phyloP scores from a whole-genome alignment of 2,888 invertebrate species.

The Ichneumon xanthorius region DNA sequence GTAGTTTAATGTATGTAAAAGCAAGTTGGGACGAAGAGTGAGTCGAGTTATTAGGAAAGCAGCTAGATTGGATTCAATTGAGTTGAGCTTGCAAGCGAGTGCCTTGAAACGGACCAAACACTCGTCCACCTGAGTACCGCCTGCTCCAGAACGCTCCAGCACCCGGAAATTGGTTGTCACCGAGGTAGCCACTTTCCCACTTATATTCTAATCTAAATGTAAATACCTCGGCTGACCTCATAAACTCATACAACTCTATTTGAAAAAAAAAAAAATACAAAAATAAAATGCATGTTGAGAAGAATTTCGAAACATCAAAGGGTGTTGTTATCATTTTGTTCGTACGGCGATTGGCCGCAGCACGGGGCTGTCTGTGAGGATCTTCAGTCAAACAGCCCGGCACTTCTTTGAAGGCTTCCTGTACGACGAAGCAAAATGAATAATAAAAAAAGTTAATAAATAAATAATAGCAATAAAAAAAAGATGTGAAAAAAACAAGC shows the following conservation, averaged over 20 bases:
- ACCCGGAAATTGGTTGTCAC: background rate
- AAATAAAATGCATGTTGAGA: background rate
- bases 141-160: slow-evolving; percentile 3
- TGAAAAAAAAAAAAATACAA: background rate
- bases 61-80: slow-evolving; percentile 11
- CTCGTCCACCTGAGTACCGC: slow-evolving; percentile 12
- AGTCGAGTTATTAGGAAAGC: slow-evolving; percentile 1
- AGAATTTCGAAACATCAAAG: background rate
- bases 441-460: background rate
- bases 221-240: slow-evolving; percentile 9
- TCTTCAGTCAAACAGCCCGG: too few relatives aligned
- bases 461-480: background rate
- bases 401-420: background rate
- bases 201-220: slow-evolving; percentile 45
- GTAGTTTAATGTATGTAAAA: slow-evolving; percentile 10
- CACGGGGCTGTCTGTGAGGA: too few relatives aligned
- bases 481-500: background rate
- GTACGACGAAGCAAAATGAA: background rate
- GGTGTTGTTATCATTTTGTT: background rate
- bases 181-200: slow-evolving; percentile 7
- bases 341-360: background rate
- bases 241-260: background rate
- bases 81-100: slow-evolving; percentile 1
- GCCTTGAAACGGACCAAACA: slow-evolving; percentile 18
- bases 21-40: background rate